A percentile compares a stretch with the other conserved stretches of the same genome.
Evolutionary conservation across 2,797 vertebrate species (phyloP).

Genomic region (Gobionotothen gibberifrons): DNA sequence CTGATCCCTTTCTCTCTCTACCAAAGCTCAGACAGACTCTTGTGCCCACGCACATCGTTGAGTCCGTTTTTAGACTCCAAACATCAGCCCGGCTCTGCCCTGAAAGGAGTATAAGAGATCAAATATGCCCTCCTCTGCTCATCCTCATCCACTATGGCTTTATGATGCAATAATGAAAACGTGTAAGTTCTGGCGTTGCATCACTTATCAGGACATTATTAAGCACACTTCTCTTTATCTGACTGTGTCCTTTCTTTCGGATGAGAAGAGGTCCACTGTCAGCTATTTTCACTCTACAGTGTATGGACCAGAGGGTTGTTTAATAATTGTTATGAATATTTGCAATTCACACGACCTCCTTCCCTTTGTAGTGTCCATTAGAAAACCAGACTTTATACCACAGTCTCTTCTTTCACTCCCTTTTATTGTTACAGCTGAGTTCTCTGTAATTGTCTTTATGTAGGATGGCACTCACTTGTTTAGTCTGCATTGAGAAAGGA

Average conservation of each 20-base stretch:
- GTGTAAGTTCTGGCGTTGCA: slow-evolving; percentile 3
- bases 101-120: slow-evolving; percentile 18
- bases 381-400: background rate
- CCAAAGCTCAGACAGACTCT: slow-evolving; percentile 36
- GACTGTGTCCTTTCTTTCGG: background rate
- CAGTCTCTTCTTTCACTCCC: background rate
- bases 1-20: slow-evolving; percentile 42
- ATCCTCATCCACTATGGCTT: slow-evolving; percentile 22
- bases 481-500: slow-evolving; percentile 7
- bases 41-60: slow-evolving; percentile 22
- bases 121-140: slow-evolving; percentile 4
- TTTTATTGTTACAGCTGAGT: slow-evolving; percentile 2
- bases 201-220: slow-evolving; percentile 3
- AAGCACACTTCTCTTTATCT: background rate
- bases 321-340: background rate
- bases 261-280: slow-evolving; percentile 22
- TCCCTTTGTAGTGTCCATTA: background rate
- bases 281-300: slow-evolving; percentile 19
- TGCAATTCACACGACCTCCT: background rate
- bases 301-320: background rate
- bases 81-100: slow-evolving; percentile 5
- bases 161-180: slow-evolving; percentile 15
- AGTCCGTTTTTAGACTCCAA: slow-evolving; percentile 55
- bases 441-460: background rate
- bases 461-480: background rate